Evolutionary conservation across 2,797 vertebrate genomes (phyloP).

Genomic region (Galagoides demidoff): DNA sequence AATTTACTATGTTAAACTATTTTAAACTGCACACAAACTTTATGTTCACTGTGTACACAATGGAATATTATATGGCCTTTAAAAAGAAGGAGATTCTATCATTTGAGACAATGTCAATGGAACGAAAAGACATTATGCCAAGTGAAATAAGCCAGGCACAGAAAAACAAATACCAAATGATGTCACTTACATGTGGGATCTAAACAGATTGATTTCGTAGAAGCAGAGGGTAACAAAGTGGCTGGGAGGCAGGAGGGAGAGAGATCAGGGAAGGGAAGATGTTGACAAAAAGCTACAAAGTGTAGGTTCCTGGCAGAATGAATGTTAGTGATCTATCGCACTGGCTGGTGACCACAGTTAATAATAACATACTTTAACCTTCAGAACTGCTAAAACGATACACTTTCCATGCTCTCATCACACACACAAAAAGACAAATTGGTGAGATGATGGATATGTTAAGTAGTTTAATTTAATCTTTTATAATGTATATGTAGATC

Average conservation of each 20-base stretch:
- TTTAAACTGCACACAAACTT: too few species aligned
- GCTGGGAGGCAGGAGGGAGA: neutral
- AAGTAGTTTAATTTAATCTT: neutral
- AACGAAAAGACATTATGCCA: neutral
- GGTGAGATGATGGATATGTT: neutral
- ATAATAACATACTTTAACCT: neutral
- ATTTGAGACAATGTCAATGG: neutral
- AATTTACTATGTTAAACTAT: too few species aligned
- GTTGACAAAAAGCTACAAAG: neutral
- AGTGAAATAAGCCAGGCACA: neutral
- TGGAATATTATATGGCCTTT: neutral
- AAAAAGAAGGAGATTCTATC: neutral
- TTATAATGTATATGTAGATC: neutral
- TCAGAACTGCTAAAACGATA: neutral
- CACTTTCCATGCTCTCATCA: neutral
- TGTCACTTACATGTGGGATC: neutral
- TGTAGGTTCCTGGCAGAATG: neutral
- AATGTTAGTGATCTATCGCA: neutral
- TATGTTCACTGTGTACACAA: too few species aligned
- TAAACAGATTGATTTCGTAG: neutral
- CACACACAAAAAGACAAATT: neutral
- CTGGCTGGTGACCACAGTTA: neutral
- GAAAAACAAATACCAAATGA: neutral
- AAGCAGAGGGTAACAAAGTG: neutral
- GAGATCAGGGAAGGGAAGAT: neutral